These are phyloP conservation scores for Muscidifurax raptorellus DNA, from an alignment of 1,140 invertebrate species.

Conservation along the genomic window DNA sequence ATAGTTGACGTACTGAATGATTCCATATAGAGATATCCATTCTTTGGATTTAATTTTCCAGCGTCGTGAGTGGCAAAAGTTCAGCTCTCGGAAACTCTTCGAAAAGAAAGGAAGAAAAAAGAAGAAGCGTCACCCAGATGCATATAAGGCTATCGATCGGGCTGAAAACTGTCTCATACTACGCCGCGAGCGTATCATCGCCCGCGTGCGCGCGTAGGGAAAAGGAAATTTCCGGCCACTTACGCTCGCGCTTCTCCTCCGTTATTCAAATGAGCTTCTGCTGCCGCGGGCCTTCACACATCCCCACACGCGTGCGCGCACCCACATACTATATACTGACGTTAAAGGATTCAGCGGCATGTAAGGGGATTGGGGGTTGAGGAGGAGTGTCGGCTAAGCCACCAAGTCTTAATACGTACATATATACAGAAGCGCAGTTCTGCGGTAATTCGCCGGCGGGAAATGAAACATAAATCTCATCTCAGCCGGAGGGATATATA, in stretches of 20 bases:
- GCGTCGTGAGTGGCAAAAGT: too few relatives aligned
- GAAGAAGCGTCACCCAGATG: not conserved
- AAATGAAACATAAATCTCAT: constrained; percentile 56
- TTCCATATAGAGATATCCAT: too few relatives aligned
- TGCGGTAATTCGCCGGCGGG: constrained; percentile 9
- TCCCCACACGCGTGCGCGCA: not conserved
- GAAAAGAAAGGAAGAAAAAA: not conserved
- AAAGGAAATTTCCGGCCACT: constrained; percentile 36
- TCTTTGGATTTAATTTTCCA: too few relatives aligned
- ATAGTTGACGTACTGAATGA: too few relatives aligned
- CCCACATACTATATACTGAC: not conserved
- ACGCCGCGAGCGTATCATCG: not conserved
- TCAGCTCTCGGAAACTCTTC: too few relatives aligned
- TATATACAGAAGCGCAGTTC: not conserved
- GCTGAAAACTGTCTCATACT: not conserved
- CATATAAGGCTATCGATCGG: not conserved
- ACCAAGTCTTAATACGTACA: constrained; percentile 5
- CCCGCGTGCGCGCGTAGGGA: not conserved
- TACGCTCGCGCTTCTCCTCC: constrained; percentile 10
- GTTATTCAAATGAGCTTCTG: constrained; percentile 60
- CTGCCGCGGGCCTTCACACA: constrained; percentile 56
- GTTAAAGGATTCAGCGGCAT: not conserved
- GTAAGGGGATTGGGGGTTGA: constrained; percentile 36
- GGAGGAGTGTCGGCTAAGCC: not conserved
- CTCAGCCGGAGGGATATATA: not conserved